These are phyloP conservation scores for Hippocampus comes DNA, from an alignment of 2,113 vertebrate genomes.

Conservation along the genomic window DNA sequence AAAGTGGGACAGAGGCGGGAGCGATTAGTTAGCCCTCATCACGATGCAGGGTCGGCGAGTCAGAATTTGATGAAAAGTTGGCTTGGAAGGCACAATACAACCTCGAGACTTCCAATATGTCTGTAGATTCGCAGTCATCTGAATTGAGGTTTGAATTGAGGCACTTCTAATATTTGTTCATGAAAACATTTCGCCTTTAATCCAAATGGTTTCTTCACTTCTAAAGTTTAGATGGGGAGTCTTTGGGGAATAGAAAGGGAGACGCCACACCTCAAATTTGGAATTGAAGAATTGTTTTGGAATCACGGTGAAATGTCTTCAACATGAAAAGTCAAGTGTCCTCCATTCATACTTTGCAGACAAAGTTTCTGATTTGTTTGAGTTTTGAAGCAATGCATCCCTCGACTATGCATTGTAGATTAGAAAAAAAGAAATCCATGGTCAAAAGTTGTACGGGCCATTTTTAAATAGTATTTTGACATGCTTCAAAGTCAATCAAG, in stretches of 20 bases:
- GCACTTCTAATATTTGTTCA: too few species aligned
- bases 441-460: too few species aligned
- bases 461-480: too few species aligned
- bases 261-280: too few species aligned
- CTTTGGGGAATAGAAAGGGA: not conserved
- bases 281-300: not conserved
- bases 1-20: slow-evolving; percentile 11
- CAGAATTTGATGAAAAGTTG: slow-evolving; percentile 30
- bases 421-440: too few species aligned
- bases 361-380: too few species aligned
- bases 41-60: slow-evolving; percentile 21
- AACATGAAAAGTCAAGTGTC: not conserved
- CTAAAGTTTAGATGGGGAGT: not conserved
- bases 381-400: too few species aligned
- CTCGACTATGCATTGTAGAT: too few species aligned
- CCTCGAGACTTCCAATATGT: not conserved
- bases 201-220: not conserved
- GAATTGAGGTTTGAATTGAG: too few species aligned
- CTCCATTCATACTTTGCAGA: not conserved
- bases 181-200: not conserved
- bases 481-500: too few species aligned
- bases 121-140: not conserved
- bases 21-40: not conserved
- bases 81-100: not conserved
- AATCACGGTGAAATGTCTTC: not conserved